Percentiles rank a stretch among this genome's conserved stretches.
These are phyloP conservation scores for Lepidochrysops patricia DNA, from an alignment of 2,888 invertebrate genomes.

Conservation along the genomic window DNA sequence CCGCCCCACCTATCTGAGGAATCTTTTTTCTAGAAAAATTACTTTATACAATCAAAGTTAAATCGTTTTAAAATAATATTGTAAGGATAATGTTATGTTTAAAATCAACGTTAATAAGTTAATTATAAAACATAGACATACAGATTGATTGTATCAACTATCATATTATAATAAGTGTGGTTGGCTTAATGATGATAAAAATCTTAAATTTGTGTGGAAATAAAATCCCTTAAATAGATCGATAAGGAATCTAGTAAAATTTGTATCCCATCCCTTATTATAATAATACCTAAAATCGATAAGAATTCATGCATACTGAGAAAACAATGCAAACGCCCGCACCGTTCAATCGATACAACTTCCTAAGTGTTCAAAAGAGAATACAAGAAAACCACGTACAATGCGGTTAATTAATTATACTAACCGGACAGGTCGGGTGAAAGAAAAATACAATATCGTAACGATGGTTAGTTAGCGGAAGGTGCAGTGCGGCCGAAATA, in stretches of 20 bases:
- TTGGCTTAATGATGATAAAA: no score
- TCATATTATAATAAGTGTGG: no score
- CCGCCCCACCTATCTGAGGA: constrained; percentile 45
- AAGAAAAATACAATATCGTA: constrained; percentile 53
- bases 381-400: constrained; percentile 23
- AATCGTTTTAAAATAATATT: background rate
- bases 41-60: background rate
- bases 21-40: constrained; percentile 38
- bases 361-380: background rate
- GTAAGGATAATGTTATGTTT: background rate
- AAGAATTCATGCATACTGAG: no score
- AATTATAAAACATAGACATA: no score
- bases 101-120: no score
- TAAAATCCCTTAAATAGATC: no score
- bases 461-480: constrained; percentile 57
- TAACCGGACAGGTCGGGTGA: constrained; percentile 36
- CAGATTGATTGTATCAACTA: no score
- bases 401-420: constrained; percentile 58
- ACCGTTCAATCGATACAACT: background rate
- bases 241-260: no score
- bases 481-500: constrained; percentile 58
- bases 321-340: no score
- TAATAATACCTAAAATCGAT: no score
- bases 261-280: no score
- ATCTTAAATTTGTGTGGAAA: no score